phyloP scores from a whole-genome alignment of 2,797 vertebrate species.

The Tenualosa thibaudeaui region DNA sequence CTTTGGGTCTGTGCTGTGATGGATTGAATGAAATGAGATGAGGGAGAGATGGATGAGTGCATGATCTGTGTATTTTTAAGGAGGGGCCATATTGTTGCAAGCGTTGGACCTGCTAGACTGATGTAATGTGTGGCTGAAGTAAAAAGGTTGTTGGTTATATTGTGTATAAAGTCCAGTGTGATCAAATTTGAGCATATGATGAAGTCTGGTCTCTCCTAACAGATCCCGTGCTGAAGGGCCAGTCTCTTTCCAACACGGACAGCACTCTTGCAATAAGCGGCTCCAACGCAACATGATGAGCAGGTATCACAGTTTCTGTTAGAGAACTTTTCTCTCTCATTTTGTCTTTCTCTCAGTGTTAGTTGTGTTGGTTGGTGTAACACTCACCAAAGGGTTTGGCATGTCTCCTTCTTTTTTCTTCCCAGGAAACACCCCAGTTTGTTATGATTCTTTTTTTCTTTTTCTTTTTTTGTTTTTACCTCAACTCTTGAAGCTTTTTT shows the following conservation, averaged over 20 bases:
- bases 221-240: conserved; percentile 82
- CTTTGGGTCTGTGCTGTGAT: too few species aligned
- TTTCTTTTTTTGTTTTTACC: conserved; percentile 74
- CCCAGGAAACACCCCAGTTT: neutral
- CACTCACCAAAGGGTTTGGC: neutral
- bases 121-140: too few species aligned
- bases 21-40: too few species aligned
- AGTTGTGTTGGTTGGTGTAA: neutral
- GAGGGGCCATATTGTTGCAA: too few species aligned
- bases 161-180: neutral
- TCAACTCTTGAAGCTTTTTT: conserved; percentile 76
- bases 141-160: too few species aligned
- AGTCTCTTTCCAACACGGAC: conserved; percentile 75
- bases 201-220: conserved; percentile 8
- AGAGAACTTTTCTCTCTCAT: neutral
- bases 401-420: neutral
- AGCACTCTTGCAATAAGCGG: conserved; percentile 78
- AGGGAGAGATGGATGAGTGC: too few species aligned
- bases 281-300: conserved; percentile 79
- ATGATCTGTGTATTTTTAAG: too few species aligned
- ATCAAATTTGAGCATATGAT: neutral
- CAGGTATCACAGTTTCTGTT: conserved; percentile 61
- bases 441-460: conserved; percentile 5
- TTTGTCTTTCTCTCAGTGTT: neutral
- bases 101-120: too few species aligned